Conservation (phyloP, 2,888 invertebrate genomes). For the Latrodectus hesperus region DNA sequence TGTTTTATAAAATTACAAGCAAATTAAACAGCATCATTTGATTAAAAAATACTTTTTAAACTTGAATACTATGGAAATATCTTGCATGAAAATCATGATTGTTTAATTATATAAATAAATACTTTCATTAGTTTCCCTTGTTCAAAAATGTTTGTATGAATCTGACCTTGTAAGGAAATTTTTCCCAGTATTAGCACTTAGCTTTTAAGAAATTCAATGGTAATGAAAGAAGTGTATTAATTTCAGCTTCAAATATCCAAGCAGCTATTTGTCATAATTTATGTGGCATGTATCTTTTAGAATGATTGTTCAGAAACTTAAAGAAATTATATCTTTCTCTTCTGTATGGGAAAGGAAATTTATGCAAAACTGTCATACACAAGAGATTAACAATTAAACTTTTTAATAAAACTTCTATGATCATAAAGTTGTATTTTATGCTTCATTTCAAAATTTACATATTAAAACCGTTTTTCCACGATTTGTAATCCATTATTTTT, state of each 20-base stretch:
- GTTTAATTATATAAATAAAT: too few relatives aligned
- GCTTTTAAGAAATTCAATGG: conserved; percentile 24
- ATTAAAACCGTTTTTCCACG: too few relatives aligned
- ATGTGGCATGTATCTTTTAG: conserved; percentile 28
- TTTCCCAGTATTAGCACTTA: conserved; percentile 50
- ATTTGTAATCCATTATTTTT: too few relatives aligned
- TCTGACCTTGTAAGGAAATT: conserved; percentile 46
- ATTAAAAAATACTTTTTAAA: too few relatives aligned
- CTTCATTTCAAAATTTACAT: neutral
- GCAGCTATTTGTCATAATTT: conserved; percentile 31
- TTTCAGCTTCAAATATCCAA: conserved; percentile 37
- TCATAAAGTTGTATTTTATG: conserved; percentile 1
- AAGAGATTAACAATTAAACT: conserved; percentile 57
- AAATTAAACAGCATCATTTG: too few relatives aligned
- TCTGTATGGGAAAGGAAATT: conserved; percentile 30
- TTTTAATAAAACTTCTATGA: conserved; percentile 66
- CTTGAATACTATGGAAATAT: too few relatives aligned
- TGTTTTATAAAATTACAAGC: too few relatives aligned
- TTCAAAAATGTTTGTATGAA: conserved; percentile 8
- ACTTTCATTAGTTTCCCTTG: too few relatives aligned
- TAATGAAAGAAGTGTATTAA: conserved; percentile 11
- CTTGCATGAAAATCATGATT: too few relatives aligned
- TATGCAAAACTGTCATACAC: conserved; percentile 59
- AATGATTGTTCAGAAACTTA: conserved; percentile 22
- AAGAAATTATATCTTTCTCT: conserved; percentile 32